Base-by-base conservation (phyloP, 1,140 invertebrate species). In the Pomacea maculata region DNA sequence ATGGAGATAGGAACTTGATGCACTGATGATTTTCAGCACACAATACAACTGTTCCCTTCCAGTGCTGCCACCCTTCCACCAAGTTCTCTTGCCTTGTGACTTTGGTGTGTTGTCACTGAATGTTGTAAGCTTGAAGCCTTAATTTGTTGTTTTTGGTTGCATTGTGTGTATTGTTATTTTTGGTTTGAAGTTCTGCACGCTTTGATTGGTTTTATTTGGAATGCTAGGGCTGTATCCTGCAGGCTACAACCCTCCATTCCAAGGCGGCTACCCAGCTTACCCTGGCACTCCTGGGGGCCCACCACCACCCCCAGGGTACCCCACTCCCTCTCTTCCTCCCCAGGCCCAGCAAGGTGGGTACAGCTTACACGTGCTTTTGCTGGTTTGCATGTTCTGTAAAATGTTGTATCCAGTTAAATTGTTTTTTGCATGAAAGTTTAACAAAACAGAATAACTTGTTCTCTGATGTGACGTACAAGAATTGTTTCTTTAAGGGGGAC, bases 301-400 rank as follows among this genome's bases (percentile, higher is more conserved):
- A 67, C 15, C 77, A 78, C 34, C 70, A 65, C 61, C 75, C 75
- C 57, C 57, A 61, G 57, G 57, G 10, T n/a, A 65, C 67, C 72
- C 78, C 55, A 73, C 14, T 70, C 70, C 78, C 63, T 70, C 78
- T 80, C 55, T 73, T 70, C 61, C 78, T 45, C 78, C 72, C 73
- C 78, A 72, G 25, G 25, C 67, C 65, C 77, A 78, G n/a, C 45
- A 67, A 78, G 77, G 77, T 70, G 77, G 77, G 77, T 78, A 70
- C 67, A 25, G 21, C 57, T 61, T 14, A 61, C 1, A 17, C 1
- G 57, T 61, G 57, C 57, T 61, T 61, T 61, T 17, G 57, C 15
- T 61, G 57, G 11, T 61, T 61, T 61, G 57, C 57, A 61, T 61
- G 57, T 61, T 17, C 15, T 61, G 57, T 61, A 17, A 61, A 61